Evolutionary conservation across 1,140 invertebrate genomes (phyloP).

Genomic region (Drosophila takahashii): DNA sequence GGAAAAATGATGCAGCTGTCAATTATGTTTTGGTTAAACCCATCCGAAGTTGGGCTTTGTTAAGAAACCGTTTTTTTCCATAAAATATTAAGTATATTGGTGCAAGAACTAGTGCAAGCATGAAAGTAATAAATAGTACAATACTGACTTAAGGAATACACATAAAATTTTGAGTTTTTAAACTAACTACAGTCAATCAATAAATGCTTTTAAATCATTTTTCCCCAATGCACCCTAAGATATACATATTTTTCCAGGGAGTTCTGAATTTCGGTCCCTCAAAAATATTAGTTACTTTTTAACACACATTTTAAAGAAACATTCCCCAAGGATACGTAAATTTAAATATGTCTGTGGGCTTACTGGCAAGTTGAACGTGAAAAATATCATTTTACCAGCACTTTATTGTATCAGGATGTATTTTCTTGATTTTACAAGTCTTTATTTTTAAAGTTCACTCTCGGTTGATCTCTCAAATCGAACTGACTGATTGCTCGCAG

Average conservation of each 20-base stretch:
- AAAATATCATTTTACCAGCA: conserved; percentile 23
- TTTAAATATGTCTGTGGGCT: conserved; percentile 9
- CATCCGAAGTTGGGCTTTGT: conserved; percentile 15
- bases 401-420: background rate
- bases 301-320: background rate
- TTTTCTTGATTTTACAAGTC: too few relatives aligned
- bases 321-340: background rate
- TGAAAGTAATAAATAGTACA: too few relatives aligned
- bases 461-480: too few relatives aligned
- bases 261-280: background rate
- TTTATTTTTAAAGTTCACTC: too few relatives aligned
- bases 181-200: too few relatives aligned
- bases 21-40: conserved; percentile 28
- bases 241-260: background rate
- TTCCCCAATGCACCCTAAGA: too few relatives aligned
- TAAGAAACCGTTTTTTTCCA: background rate
- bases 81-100: background rate
- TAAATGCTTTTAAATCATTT: too few relatives aligned
- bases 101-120: too few relatives aligned
- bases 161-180: too few relatives aligned
- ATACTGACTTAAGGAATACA: too few relatives aligned
- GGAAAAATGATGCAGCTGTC: conserved; percentile 50
- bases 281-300: conserved; percentile 4
- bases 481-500: too few relatives aligned
- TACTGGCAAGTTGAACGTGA: conserved; percentile 7